Evolutionary conservation across 1,140 invertebrate genomes (phyloP), one percentile per base, ranked within the genome.

Genomic region (Drosophila nasuta): DNA sequence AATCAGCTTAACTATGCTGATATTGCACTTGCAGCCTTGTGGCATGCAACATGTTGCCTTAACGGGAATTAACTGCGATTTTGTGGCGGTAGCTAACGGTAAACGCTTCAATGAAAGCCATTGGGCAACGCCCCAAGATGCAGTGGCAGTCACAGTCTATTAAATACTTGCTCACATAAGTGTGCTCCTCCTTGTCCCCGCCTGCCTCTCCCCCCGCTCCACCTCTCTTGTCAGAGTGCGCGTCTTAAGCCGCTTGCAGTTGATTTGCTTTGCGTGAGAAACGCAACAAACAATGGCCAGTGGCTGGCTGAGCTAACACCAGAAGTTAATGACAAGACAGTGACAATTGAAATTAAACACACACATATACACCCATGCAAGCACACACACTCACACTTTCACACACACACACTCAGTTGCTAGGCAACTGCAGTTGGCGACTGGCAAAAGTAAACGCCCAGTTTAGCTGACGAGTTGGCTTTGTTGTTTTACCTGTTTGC

Each of bases 321-420:
- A 89, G 85, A 90, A 89, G 85, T 89, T 89, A 89, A 89, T 89
- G 85, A 89, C 85, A 89, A 89, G 85, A 89, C 85, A 90, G 85
- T 89, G 85, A 89, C 85, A 89, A 89, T 89, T 90, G 81, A 89
- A 89, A 89, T 89, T 85, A 85, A 75, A 89, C 70, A 71, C 67
- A 72, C 57, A 68, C 57, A 64, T 51, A 54, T 63, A 66, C 35
- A 52, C 65, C 64, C 41, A 52, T 15, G 57, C 49, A 62, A 13
- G 46, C 20, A 60, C 49, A 63, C 6, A 48, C 8, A 56, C 30
- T 48, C 48, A 69, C 3, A 68, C 41, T 60, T 20, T 68, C 41
- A 70, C 28, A 52, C 28, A 69, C 59, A 60, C 38, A 38, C 25
- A 48, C 28, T 35, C 11, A 48, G 20, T 25, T 25, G 20, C 20